These are phyloP conservation scores for Leptodactylus fuscus DNA, from an alignment of 2,113 vertebrate species.

Conservation along the genomic window DNA sequence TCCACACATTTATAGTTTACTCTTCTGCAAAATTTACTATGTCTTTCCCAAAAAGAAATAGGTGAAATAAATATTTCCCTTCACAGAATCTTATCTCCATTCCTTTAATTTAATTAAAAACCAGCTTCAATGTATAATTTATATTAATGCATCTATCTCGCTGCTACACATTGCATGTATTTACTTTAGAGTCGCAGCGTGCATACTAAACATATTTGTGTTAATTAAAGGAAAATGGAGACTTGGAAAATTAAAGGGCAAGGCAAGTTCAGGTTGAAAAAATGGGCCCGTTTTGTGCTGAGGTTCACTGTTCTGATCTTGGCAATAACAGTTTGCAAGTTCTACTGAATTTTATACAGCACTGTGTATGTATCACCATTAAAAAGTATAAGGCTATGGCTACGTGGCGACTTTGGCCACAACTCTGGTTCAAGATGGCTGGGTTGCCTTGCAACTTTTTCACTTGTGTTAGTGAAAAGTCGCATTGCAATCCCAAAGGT, in stretches of 20 bases:
- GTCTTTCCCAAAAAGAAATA: constrained; percentile 20
- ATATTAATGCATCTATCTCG: constrained; percentile 52
- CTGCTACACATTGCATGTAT: constrained; percentile 47
- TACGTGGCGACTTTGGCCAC: no score
- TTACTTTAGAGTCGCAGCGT: constrained; percentile 22
- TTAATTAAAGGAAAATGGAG: constrained; percentile 34
- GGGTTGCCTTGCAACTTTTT: no score
- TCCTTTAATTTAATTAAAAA: constrained; percentile 50
- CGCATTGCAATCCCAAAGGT: no score
- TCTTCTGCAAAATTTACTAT: constrained; percentile 24
- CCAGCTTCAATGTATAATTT: constrained; percentile 45
- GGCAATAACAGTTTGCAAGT: background rate
- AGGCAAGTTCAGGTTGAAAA: background rate
- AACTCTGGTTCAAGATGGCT: no score
- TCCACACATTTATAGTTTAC: constrained; percentile 31
- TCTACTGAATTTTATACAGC: background rate
- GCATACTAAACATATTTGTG: constrained; percentile 34
- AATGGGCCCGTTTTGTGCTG: background rate
- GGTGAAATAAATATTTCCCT: constrained; percentile 49
- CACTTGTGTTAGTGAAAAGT: no score
- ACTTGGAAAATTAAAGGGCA: constrained; percentile 34
- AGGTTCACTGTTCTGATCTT: background rate
- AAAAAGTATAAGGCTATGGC: no score
- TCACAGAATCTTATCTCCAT: constrained; percentile 28
- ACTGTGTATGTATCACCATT: no score